Conservation (phyloP, 2,888 invertebrate genomes). For the Aphidius colemani region DNA sequence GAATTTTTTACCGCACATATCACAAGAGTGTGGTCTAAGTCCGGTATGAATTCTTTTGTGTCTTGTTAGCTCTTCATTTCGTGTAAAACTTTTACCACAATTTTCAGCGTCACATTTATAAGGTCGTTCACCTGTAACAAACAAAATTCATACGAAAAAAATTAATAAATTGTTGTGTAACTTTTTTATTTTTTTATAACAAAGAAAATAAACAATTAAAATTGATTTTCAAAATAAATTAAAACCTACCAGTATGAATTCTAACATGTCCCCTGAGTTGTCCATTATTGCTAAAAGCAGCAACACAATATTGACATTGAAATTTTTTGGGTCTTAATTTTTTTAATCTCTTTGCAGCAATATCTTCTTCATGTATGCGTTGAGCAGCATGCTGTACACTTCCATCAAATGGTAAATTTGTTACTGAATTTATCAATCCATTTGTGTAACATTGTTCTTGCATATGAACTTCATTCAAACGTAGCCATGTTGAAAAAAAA, state of each 20-base stretch:
- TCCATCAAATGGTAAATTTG: constrained; percentile 11
- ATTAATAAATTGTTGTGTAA: too few relatives aligned
- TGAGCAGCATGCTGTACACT: constrained; percentile 46
- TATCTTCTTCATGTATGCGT: constrained; percentile 47
- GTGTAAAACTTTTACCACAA: constrained; percentile 88
- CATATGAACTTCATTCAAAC: constrained; percentile 7
- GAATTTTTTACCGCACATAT: constrained; percentile 88
- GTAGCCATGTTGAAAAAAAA: constrained; percentile 21
- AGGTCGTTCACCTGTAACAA: constrained; percentile 75
- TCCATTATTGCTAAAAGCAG: constrained; percentile 92
- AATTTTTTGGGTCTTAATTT: constrained; percentile 90
- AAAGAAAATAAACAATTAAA: constrained; percentile 4
- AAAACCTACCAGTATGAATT: constrained; percentile 79
- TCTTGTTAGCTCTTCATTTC: constrained; percentile 90
- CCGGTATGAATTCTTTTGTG: constrained; percentile 90
- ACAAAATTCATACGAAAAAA: constrained; percentile 22
- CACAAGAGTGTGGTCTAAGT: constrained; percentile 82
- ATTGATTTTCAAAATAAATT: neutral
- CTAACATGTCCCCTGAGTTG: constrained; percentile 90
- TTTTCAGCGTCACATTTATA: constrained; percentile 84
- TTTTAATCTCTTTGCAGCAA: constrained; percentile 55
- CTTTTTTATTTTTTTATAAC: too few relatives aligned
- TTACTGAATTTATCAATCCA: neutral
- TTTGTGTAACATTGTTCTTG: constrained; percentile 22
- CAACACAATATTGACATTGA: constrained; percentile 86